Evolutionary conservation across 2,888 invertebrate genomes (phyloP), one percentile per base, ranked within the genome.

Genomic region (Merodon equestris): DNA sequence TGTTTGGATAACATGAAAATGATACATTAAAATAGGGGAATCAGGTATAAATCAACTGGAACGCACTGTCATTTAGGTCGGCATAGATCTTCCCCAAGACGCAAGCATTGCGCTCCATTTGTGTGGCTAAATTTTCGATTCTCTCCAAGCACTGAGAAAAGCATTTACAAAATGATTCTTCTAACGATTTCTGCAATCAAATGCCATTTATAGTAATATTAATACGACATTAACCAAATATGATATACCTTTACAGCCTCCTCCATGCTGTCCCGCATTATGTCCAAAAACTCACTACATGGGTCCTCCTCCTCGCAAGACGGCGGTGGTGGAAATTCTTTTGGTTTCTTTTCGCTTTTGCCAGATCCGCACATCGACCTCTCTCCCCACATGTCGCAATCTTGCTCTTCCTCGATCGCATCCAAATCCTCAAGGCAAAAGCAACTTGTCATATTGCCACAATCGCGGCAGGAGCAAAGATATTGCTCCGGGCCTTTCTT

Each of bases 201-300:
- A n/a, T n/a, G n/a, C n/a, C n/a, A n/a, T n/a, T n/a, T n/a, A n/a
- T n/a, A n/a, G n/a, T n/a, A n/a, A n/a, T n/a, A n/a, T n/a, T n/a
- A n/a, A n/a, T n/a, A n/a, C n/a, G n/a, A n/a, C n/a, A n/a, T n/a
- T n/a, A n/a, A n/a, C n/a, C n/a, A n/a, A n/a, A n/a, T n/a, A n/a
- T n/a, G n/a, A n/a, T n/a, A n/a, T n/a, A 53, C 84, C 73, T 87
- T 83, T 9, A 88, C 85, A 13, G 85, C 85, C 19, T 87, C 84
- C 60, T 86, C 58, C 12, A 88, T 85, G 45, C 85, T 85, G 9
- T 86, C 87, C 19, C 85, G 84, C 3, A 88, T 82, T 9, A 85
- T 83, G 61, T 83, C 85, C 1, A 87, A 84, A 50, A 88, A 87
- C 51, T 86, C 86, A 5, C 83, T 83, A 42, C 85, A 85, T n/a